Evolutionary conservation across 2,888 invertebrate species (phyloP).

Genomic region (Macroteleia sp.): DNA sequence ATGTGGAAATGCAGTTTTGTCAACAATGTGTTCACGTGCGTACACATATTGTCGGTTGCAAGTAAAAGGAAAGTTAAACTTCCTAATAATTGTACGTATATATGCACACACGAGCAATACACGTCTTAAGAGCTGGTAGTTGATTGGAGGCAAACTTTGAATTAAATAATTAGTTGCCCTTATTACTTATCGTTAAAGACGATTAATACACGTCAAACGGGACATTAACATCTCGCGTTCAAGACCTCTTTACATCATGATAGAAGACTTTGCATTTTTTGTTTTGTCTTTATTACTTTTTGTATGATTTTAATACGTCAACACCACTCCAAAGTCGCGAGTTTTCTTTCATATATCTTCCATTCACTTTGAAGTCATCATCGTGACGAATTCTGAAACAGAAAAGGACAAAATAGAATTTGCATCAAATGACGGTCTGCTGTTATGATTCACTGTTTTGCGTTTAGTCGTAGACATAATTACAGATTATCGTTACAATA

Average conservation of each 20-base stretch:
- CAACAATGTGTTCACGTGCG: slow-evolving; percentile 69
- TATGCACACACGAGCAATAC: slow-evolving; percentile 68
- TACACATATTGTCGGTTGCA: slow-evolving; percentile 62
- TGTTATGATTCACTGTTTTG: slow-evolving; percentile 37
- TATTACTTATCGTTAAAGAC: slow-evolving; percentile 83
- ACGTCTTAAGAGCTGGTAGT: slow-evolving; percentile 66
- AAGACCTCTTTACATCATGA: slow-evolving; percentile 83
- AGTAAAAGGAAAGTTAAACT: slow-evolving; percentile 63
- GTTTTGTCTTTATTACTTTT: slow-evolving; percentile 76
- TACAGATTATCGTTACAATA: too few relatives aligned
- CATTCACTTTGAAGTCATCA: slow-evolving; percentile 99
- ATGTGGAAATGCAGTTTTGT: slow-evolving; percentile 64
- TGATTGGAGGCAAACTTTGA: slow-evolving; percentile 79
- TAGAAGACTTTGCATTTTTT: slow-evolving; percentile 85
- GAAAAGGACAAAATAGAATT: slow-evolving; percentile 71
- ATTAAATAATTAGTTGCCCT: slow-evolving; percentile 83
- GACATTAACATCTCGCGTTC: slow-evolving; percentile 79
- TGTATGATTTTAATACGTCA: slow-evolving; percentile 85
- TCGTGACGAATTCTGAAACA: slow-evolving; percentile 97
- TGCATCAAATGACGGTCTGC: slow-evolving; percentile 28
- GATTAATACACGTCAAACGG: slow-evolving; percentile 83
- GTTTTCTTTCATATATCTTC: slow-evolving; percentile 87
- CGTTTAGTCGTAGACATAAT: slow-evolving; percentile 21
- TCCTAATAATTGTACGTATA: slow-evolving; percentile 71
- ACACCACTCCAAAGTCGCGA: slow-evolving; percentile 87